Percentiles rank a stretch among this genome's conserved stretches.
Conservation (phyloP, 1,140 invertebrate species). For the Coenobita brevimanus region DNA sequence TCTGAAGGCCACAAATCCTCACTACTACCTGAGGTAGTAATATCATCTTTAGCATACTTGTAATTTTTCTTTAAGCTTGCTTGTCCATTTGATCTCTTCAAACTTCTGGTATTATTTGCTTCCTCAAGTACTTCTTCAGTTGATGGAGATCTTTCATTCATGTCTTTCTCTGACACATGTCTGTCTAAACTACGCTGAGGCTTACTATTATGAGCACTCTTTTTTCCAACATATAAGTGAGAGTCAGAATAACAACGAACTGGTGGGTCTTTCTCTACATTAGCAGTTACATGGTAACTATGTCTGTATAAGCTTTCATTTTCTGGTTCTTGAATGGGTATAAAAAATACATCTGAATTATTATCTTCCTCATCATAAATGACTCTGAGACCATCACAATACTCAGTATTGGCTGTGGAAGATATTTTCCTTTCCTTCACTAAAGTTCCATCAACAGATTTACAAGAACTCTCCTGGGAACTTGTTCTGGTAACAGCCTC, state of each 20-base stretch:
- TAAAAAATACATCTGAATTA: constrained; percentile 81
- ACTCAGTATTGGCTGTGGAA: constrained; percentile 40
- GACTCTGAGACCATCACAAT: constrained; percentile 65
- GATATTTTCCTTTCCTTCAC: constrained; percentile 51
- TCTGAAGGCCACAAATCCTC: constrained; percentile 53
- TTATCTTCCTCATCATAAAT: constrained; percentile 68
- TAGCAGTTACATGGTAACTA: constrained; percentile 77
- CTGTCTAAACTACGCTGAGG: constrained; percentile 39
- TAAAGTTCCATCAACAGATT: background rate
- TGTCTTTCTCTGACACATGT: constrained; percentile 55
- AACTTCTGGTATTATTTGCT: constrained; percentile 53
- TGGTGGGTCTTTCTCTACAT: constrained; percentile 17
- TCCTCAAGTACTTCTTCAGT: constrained; percentile 51
- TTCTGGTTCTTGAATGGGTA: constrained; percentile 80
- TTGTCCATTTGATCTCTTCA: constrained; percentile 76
- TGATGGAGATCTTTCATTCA: constrained; percentile 46
- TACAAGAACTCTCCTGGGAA: constrained; percentile 19
- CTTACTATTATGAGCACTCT: constrained; percentile 33
- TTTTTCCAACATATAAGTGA: constrained; percentile 61
- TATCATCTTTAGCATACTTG: constrained; percentile 28
- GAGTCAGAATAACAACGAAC: constrained; percentile 68
- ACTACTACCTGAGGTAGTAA: constrained; percentile 42
- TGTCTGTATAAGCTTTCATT: constrained; percentile 77
- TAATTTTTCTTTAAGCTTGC: constrained; percentile 68
- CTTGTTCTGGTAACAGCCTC: constrained; percentile 8